These are phyloP conservation scores for Acanthosepion lycidas DNA, from an alignment of 2,888 invertebrate species.

Conservation along the genomic window DNA sequence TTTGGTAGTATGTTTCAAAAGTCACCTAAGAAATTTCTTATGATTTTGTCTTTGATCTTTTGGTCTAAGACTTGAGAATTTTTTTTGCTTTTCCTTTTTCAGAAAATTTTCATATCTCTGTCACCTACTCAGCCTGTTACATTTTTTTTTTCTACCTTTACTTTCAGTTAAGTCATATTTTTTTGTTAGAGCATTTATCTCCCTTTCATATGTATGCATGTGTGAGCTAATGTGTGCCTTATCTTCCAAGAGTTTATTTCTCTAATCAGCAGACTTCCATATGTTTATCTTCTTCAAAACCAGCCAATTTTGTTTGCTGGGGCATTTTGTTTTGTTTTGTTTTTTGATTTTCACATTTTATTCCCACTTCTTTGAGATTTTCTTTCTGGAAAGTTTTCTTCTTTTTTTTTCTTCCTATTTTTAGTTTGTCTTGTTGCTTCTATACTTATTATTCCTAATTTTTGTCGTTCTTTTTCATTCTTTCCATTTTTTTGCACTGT, in stretches of 20 bases:
- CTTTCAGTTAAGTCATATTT: neutral
- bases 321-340: neutral
- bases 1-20: too few species aligned
- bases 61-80: too few species aligned
- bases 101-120: too few species aligned
- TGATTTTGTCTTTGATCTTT: too few species aligned
- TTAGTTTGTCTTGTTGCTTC: neutral
- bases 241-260: neutral
- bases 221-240: neutral
- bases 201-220: neutral
- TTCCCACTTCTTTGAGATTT: neutral
- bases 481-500: neutral
- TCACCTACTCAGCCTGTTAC: too few species aligned
- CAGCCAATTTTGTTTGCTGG: neutral
- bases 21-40: too few species aligned
- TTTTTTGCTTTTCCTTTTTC: too few species aligned
- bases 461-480: neutral
- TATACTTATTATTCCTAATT: neutral
- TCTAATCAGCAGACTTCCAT: neutral
- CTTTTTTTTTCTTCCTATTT: neutral
- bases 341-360: neutral
- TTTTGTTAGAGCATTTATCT: neutral
- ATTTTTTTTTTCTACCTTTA: neutral
- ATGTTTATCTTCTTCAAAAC: conserved; percentile 2
- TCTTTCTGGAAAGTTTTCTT: neutral